These are phyloP conservation scores for Drosophila infuscata DNA, from an alignment of 2,888 invertebrate genomes.

Conservation along the genomic window DNA sequence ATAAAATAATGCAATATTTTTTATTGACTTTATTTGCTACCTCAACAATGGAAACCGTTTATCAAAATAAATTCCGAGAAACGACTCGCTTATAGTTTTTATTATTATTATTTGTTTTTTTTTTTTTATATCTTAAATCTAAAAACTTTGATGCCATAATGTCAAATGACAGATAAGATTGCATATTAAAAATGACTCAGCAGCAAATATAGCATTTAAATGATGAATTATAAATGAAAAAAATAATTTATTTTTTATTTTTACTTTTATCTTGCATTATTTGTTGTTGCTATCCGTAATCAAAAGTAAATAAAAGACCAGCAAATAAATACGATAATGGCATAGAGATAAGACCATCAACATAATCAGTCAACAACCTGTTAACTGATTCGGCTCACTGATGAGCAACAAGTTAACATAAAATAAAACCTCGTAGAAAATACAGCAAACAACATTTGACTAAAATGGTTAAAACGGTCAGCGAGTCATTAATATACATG, in stretches of 20 bases:
- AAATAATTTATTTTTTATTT: constrained; percentile 23
- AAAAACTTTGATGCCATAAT: constrained; percentile 24
- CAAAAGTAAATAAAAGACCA: constrained; percentile 15
- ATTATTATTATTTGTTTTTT: neutral
- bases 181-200: constrained; percentile 6
- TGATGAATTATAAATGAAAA: constrained; percentile 37
- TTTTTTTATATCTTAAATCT: constrained; percentile 1
- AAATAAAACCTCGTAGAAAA: constrained; percentile 6
- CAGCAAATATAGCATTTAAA: constrained; percentile 30
- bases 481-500: constrained; percentile 37
- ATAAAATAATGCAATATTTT: neutral
- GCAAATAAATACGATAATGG: constrained; percentile 39
- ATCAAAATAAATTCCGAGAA: constrained; percentile 10
- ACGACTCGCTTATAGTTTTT: neutral
- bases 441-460: constrained; percentile 10
- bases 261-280: neutral
- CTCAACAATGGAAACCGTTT: constrained; percentile 41
- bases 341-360: constrained; percentile 28
- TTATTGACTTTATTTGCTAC: constrained; percentile 3
- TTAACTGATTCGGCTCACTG: constrained; percentile 16
- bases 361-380: constrained; percentile 57
- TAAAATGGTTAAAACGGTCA: constrained; percentile 20
- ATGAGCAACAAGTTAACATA: constrained; percentile 17
- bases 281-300: constrained; percentile 22
- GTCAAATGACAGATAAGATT: constrained; percentile 34